Percentiles rank a stretch among this genome's conserved stretches.
These are phyloP conservation scores for Mesodorylaimus sp. DNA, from an alignment of 2,888 invertebrate species.

Conservation along the genomic window DNA sequence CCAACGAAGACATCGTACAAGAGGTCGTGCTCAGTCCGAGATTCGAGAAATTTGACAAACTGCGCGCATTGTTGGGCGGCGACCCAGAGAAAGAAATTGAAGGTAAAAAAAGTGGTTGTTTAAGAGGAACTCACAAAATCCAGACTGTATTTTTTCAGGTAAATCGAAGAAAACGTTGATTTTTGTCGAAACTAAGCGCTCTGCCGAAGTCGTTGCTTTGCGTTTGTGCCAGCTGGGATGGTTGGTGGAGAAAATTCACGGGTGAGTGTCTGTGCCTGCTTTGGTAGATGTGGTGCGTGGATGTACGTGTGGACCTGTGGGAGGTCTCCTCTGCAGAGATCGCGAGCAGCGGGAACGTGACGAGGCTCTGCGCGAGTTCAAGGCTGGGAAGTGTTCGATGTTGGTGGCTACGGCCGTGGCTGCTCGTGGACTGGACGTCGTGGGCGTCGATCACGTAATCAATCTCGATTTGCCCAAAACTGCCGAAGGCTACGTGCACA, in stretches of 20 bases:
- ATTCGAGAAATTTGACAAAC: slow-evolving; percentile 52
- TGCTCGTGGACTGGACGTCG: slow-evolving; percentile 73
- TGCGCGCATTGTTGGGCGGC: slow-evolving; percentile 47
- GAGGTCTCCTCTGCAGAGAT: too few species aligned
- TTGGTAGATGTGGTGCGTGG: too few species aligned
- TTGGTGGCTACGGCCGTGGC: slow-evolving; percentile 88
- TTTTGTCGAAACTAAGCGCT: slow-evolving; percentile 74
- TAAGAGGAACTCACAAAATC: too few species aligned
- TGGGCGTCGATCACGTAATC: slow-evolving; percentile 47
- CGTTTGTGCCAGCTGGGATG: neutral
- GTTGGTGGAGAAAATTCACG: neutral
- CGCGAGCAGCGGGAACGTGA: slow-evolving; percentile 54
- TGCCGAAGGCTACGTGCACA: slow-evolving; percentile 38
- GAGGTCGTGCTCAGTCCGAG: slow-evolving; percentile 31
- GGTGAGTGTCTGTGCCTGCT: too few species aligned
- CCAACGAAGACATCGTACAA: slow-evolving; percentile 74
- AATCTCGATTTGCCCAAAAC: slow-evolving; percentile 37
- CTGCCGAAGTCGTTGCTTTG: slow-evolving; percentile 65
- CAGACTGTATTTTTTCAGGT: too few species aligned
- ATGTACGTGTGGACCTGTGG: too few species aligned
- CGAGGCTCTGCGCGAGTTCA: slow-evolving; percentile 52
- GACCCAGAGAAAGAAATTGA: too few species aligned
- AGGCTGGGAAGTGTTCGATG: slow-evolving; percentile 42
- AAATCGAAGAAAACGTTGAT: slow-evolving; percentile 45
- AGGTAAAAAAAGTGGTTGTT: too few species aligned